Conservation (phyloP, 2,113 vertebrate species). For the Stigmatopora nigra region DNA sequence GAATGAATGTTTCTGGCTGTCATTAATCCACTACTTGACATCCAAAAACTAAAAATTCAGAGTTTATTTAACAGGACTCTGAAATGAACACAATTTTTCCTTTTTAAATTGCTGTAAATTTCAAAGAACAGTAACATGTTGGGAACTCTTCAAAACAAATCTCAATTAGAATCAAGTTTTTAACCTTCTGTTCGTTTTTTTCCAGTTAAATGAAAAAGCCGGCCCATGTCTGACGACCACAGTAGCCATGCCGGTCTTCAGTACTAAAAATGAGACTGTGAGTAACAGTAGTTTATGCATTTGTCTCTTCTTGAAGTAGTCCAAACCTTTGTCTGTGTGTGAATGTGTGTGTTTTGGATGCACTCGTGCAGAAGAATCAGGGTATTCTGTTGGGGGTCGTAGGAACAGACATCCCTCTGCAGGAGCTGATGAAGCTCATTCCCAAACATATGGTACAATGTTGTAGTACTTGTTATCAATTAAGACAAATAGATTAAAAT, state of each 20-base stretch:
- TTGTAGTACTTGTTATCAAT: slow-evolving; percentile 4
- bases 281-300: slow-evolving; percentile 10
- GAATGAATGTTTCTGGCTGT: too few species aligned
- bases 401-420: slow-evolving; percentile 97
- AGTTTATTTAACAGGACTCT: too few species aligned
- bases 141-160: neutral
- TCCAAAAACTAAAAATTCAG: too few species aligned
- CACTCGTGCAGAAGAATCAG: slow-evolving; percentile 81
- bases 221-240: slow-evolving; percentile 89
- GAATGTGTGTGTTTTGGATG: slow-evolving; percentile 21
- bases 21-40: too few species aligned
- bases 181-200: slow-evolving; percentile 5
- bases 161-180: neutral
- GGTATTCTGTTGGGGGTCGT: slow-evolving; percentile 96
- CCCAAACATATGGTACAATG: slow-evolving; percentile 93
- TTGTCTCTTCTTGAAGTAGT: neutral
- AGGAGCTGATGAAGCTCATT: slow-evolving; percentile 94
- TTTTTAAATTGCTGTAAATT: neutral
- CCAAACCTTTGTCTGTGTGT: slow-evolving; percentile 20
- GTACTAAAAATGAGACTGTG: slow-evolving; percentile 97
- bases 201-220: slow-evolving; percentile 80
- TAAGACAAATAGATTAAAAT: slow-evolving; percentile 20
- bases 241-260: slow-evolving; percentile 98
- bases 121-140: neutral
- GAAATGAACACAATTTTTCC: too few species aligned